A percentile compares a stretch with the other conserved stretches of the same genome.
phyloP scores from a whole-genome alignment of 1,140 invertebrate species.

The Polypedilum pembai region DNA sequence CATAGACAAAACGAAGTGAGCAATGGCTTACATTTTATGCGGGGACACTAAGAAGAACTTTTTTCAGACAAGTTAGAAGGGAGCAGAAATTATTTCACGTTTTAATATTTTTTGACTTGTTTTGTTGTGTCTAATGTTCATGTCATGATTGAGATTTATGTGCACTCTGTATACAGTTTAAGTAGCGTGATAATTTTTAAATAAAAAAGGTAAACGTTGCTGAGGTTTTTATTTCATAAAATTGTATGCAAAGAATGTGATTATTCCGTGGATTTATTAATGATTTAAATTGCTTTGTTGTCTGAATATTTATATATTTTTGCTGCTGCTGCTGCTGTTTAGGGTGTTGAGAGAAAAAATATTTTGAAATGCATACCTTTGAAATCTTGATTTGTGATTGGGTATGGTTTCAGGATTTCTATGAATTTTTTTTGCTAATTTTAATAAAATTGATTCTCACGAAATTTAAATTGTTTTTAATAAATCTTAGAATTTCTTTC shows the following conservation, averaged over 20 bases:
- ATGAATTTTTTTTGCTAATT: no score
- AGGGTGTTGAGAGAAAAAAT: no score
- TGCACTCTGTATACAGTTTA: background rate
- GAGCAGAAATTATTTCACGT: no score
- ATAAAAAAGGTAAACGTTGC: background rate
- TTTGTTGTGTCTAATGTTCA: constrained; percentile 18
- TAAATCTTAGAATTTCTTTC: no score
- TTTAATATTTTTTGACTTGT: background rate
- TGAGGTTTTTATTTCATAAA: background rate
- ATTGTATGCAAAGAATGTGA: background rate
- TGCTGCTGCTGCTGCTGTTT: no score
- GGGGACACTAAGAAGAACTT: background rate
- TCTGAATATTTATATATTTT: no score
- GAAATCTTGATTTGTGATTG: no score
- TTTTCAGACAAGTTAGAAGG: background rate
- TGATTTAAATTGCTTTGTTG: background rate
- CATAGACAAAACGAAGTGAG: background rate
- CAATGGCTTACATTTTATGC: background rate
- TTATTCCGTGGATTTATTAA: background rate
- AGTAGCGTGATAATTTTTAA: background rate
- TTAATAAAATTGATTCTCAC: no score
- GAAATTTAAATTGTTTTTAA: no score
- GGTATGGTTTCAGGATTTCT: no score
- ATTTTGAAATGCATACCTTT: no score
- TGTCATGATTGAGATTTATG: constrained; percentile 18